Base-by-base conservation (phyloP, 2,888 invertebrate genomes). In the Choristoneura rosaceana region DNA sequence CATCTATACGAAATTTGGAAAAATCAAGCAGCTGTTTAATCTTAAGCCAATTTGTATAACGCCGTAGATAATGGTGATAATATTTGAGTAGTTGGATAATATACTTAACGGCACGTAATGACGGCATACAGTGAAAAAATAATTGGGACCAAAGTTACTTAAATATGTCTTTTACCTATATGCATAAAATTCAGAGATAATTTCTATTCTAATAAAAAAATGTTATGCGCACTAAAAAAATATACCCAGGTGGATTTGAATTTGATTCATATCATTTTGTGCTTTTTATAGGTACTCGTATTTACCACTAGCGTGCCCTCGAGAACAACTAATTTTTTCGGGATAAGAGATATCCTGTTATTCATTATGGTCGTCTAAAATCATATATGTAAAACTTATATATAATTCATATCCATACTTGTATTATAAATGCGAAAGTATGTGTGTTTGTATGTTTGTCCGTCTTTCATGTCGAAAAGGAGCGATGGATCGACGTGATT, bases 1-100 rank as follows among this genome's bases (percentile, higher is more conserved):
- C 68, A 59, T 64, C 64, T 10, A 50, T 34, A 64, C 52, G 50
- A 15, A 43, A 52, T 52, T 34, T 17, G 33, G 33, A 41, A 43
- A 59, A 67, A 50, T 34, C 4, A 60, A 34, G 14, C 73, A 73
- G 73, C 73, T 73, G 73, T 73, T 69, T 69, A 73, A 73, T 73
- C 69, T 15, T 73, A 41, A 45, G 62, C 63, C 59, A 73, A 73
- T 73, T 73, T 60, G 33, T 25, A 15, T 47, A 59, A 59, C 41
- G 15, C 38, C 52, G 17, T 55, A 55, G 34, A 67, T 58, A 71
- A 59, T 50, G 50, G 25, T 65, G 47, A 65, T 52, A 64, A 70
- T 68, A 63, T 71, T 67, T 67, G 33, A 9, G 38, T 71, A 63
- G 34, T n/a, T 67, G 67, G 58, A 45, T 58, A 45, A 55, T 41